Base-by-base conservation (phyloP, 2,888 invertebrate species). In the Operophtera brumata region DNA sequence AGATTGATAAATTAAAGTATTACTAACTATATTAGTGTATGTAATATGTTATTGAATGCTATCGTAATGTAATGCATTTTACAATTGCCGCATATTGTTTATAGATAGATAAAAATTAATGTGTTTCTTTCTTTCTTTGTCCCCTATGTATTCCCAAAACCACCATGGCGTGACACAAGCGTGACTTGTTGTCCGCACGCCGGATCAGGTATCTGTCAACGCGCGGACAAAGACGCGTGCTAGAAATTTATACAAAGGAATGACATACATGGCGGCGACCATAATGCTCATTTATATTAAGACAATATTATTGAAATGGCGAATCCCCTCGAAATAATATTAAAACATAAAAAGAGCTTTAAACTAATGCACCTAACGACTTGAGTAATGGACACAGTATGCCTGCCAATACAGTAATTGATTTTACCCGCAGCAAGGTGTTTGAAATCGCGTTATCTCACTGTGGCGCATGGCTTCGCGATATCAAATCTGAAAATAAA, bases 391-490 rank as follows among this genome's bases (percentile, higher is more conserved):
- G 63, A 79, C 75, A 77, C 76, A 76, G 79, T 82, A 84, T 83
- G 82, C 86, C 86, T 84, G 85, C 84, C 87, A 81, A 78, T 73
- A 78, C 68, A 73, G 72, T 70, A 73, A 71, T 77, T 76, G 76
- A 80, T 75, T 82, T 84, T 84, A 88, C 87, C 84, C 86, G 86
- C 86, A 86, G 77, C 77, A 81, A 75, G 83, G 80, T 74, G 76
- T 77, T 70, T 77, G 78, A 75, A 81, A 80, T 79, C 83, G 82
- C 73, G 67, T 78, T 74, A 78, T 70, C 70, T 82, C 78, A 75
- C 75, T 81, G 75, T 75, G 77, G 78, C 73, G 72, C n/a, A n/a
- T n/a, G n/a, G n/a, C n/a, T n/a, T 74, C 67, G 70, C 60, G 66
- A 73, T 78, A 74, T 20, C 77, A 80, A 87, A 89, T 89, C 89